Base-by-base conservation (phyloP, 2,113 vertebrate genomes). In the Eublepharis macularius region DNA sequence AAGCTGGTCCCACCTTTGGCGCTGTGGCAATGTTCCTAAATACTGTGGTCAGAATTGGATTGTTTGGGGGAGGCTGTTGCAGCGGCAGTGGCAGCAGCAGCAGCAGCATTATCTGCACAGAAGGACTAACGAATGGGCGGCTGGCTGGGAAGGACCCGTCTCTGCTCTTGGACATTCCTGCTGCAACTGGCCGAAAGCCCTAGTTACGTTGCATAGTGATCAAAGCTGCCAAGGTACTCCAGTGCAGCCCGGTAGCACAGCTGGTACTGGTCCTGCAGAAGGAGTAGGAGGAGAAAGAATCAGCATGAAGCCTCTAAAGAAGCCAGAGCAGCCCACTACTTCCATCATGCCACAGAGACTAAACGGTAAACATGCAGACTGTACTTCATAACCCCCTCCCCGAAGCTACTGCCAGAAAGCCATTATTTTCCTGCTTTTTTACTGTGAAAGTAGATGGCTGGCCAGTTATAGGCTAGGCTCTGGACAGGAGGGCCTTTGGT, bases 141-240 rank as follows among this genome's bases (percentile, higher is more conserved):
- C 97, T 96, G 96, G 84, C 97, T 98, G 97, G 96, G 96, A 97
- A 95, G 95, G 95, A 95, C 95, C 96, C 95, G 17, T 96, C 93
- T 92, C 91, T 93, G 95, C 92, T 96, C 95, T 95, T 84, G 21
- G 83, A 92, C 92, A 91, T 93, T 93, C 94, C 93, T 88, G 90
- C 36, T 84, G 92, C 93, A 91, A 94, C 94, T 4, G 91, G 96
- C 94, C 92, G 92, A 95, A 96, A 95, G 95, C 94, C 93, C 92
- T 95, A 94, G 96, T 98, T 99, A 99, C 97, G 98, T 99, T 99
- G 98, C 98, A 98, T 99, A 99, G 98, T 99, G 98, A 95, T 99
- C 98, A 29, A 99, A 99, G 96, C 98, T 99, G 96, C 98, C 98
- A 77, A 99, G 98, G 95, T 99, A 99, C 96, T 99, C 98, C 97